Evolutionary conservation across 2,797 vertebrate species (phyloP).

Genomic region (Allobates femoralis): DNA sequence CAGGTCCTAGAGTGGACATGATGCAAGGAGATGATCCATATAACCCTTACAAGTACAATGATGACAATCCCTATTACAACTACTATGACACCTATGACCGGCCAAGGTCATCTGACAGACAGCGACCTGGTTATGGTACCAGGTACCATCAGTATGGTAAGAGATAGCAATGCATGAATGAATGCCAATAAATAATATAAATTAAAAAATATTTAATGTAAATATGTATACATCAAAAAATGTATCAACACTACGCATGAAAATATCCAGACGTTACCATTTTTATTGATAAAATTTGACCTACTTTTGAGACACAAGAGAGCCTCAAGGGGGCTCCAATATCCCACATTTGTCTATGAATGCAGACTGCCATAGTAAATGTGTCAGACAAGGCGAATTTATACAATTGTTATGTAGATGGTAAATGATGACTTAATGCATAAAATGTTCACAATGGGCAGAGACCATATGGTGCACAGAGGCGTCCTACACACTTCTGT

Average conservation of each 20-base stretch:
- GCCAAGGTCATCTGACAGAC: slow-evolving; percentile 77
- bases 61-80: slow-evolving; percentile 89
- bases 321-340: slow-evolving; percentile 27
- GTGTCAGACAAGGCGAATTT: neutral
- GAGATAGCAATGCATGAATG: neutral
- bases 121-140: slow-evolving; percentile 91
- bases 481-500: neutral
- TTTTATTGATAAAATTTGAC: neutral
- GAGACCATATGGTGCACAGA: neutral
- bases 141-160: slow-evolving; percentile 93
- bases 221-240: neutral
- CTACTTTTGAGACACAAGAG: neutral
- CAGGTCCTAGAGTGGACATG: slow-evolving; percentile 76
- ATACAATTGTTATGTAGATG: neutral
- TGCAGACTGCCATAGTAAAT: neutral
- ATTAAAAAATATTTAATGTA: neutral
- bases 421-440: no score
- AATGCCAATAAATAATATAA: neutral
- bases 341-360: neutral
- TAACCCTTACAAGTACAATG: slow-evolving; percentile 86
- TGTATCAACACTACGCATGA: neutral
- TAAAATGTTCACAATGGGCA: neutral
- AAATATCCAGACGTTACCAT: neutral
- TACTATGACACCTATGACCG: slow-evolving; percentile 92
- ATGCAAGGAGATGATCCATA: slow-evolving; percentile 89